Conservation (phyloP, 2,113 vertebrate genomes). For the Carassius gibelio region DNA sequence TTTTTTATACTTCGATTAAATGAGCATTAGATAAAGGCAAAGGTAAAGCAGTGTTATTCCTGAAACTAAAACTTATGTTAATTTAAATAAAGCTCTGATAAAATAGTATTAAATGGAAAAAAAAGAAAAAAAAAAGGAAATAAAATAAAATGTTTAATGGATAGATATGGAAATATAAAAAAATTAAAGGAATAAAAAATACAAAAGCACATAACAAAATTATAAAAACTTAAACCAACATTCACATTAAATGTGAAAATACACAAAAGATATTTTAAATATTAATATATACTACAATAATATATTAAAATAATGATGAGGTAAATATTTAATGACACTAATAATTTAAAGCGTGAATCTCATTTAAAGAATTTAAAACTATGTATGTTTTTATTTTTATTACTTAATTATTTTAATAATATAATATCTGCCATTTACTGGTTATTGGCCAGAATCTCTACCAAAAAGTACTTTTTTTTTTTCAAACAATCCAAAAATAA, state of each 20-base stretch:
- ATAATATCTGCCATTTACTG: not conserved
- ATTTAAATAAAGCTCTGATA: too few species aligned
- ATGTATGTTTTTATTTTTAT: not conserved
- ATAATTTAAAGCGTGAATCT: not conserved
- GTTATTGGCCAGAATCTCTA: not conserved
- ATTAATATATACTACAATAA: not conserved
- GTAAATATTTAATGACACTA: not conserved
- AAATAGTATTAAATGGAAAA: not conserved
- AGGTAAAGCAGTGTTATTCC: not conserved
- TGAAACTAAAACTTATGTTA: not conserved
- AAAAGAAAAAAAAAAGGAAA: not conserved
- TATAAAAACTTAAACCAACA: not conserved
- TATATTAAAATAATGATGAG: not conserved
- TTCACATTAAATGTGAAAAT: not conserved
- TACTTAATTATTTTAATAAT: not conserved
- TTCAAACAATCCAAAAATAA: too few species aligned
- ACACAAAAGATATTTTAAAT: not conserved
- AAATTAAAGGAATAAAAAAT: not conserved
- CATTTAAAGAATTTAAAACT: not conserved
- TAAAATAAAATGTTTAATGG: not conserved
- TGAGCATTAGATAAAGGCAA: not conserved
- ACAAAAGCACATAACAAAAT: not conserved
- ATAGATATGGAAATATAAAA: not conserved
- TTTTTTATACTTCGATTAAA: not conserved
- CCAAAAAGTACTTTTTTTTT: not conserved